Evolutionary conservation across 2,113 vertebrate species (phyloP), one percentile per base, ranked within the genome.

Genomic region (Suricata suricatta): DNA sequence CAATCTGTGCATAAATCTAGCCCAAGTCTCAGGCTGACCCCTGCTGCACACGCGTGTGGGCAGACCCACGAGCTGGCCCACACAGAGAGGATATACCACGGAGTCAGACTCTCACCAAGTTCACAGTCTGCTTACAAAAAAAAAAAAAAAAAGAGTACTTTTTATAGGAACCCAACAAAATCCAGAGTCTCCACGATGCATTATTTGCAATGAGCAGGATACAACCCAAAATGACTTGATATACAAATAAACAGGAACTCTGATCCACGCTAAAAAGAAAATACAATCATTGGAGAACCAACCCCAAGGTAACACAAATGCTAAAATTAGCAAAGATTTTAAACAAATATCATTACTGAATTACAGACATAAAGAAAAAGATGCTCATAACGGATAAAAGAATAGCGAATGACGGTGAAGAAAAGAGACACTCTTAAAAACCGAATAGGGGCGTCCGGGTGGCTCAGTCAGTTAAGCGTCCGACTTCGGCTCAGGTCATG

Each of bases 41-140:
- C 63, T 31, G 66, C 50, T 2, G n/a, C 5, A 47, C 1, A 38
- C 3, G 13, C 0, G 5, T 1, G 1, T 3, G 19, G 17, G 44
- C 12, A 71, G 29, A 52, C 23, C 31, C 27, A 44, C 41, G 52
- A 54, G 38, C 77, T 69, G 47, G 16, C 63, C 12, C 16, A 14
- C 80, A 27, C 5, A 4, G 19, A 66, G 35, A 11, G 35, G 35
- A 25, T 0, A 3, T 2, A 23, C 4, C 23, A 0, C 15, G 12
- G 16, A 50, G 31, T 35, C 1, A n/a, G 7, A 81, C 29, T n/a
- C 41, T 15, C 60, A 5, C 41, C 47, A 57, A 12, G 63, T 14
- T 21, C 66, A 66, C 44, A 27, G 35, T 21, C 35, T 35, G 3
- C 60, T 66, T 14, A 95, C 44, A 60, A 57, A 69, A 44, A 44